phyloP scores from a whole-genome alignment of 2,888 invertebrate genomes.

The Andrena minutula region DNA sequence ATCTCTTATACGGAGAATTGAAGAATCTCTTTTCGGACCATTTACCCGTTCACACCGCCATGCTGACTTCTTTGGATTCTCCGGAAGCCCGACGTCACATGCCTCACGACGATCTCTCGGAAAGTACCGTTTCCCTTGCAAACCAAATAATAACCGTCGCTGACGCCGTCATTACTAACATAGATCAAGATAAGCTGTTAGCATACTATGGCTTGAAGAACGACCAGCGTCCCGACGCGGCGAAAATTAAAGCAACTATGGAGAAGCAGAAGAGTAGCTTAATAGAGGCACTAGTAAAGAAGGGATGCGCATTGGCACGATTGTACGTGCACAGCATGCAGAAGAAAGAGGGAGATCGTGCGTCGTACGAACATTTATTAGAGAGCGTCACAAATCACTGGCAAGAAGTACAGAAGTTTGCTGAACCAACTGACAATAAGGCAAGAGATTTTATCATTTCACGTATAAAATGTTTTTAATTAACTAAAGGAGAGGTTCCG shows the following conservation, averaged over 20 bases:
- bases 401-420: conserved; percentile 92
- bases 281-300: conserved; percentile 92
- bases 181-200: conserved; percentile 92
- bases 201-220: conserved; percentile 94
- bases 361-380: conserved; percentile 83
- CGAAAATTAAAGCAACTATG: conserved; percentile 93
- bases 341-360: conserved; percentile 76
- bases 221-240: conserved; percentile 93
- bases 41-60: conserved; percentile 91
- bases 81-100: conserved; percentile 85
- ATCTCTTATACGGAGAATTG: conserved; percentile 91
- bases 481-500: too few species aligned
- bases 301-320: conserved; percentile 90
- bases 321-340: conserved; percentile 85
- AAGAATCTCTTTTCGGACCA: conserved; percentile 90
- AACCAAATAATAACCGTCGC: conserved; percentile 88
- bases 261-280: conserved; percentile 93
- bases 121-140: conserved; percentile 80
- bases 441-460: conserved; percentile 83
- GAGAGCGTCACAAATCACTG: conserved; percentile 88
- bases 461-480: neutral
- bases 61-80: conserved; percentile 92
- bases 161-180: conserved; percentile 89
- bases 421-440: conserved; percentile 92
- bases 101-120: conserved; percentile 83